Base-by-base conservation (phyloP, 2,888 invertebrate genomes). In the Drosophila suboccidentalis region DNA sequence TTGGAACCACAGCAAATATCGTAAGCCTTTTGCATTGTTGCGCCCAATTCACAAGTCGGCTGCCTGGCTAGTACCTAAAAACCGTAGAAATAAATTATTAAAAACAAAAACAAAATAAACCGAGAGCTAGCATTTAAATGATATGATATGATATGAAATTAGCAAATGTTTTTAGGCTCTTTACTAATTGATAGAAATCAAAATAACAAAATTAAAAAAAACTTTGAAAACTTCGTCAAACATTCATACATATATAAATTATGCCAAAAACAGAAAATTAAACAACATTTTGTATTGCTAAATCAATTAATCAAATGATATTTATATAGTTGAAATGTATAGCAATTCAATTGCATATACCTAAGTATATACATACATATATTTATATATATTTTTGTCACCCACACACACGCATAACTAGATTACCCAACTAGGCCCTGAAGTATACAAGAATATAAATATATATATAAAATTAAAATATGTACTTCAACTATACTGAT, bases 11-110 rank as follows among this genome's bases (percentile, higher is more conserved):
- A 67, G 73, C 82, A 84, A 77, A 69, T 65, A 77, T 73, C 78
- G 74, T 70, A 74, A 66, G 74, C 71, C 78, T 77, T 76, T 77
- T 78, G 75, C 74, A 70, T 70, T 73, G 54, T 70, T 77, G 78
- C 78, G 74, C 74, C 60, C 71, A 78, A 78, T 62, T 62, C 75
- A 64, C 75, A 75, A 72, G 75, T 78, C 68, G 74, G 81, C 81
- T 76, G 83, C 83, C 83, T 83, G 87, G 83, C 77, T 86, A 83
- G 83, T 83, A 86, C 87, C 83, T 86, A 58, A 32, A 75, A 85
- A 64, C 32, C 64, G 65, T 80, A 70, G 78, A 72, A 34, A 61
- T 64, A 59, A 39, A 49, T 39, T 19, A 47, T 29, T 15, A 63
- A 55, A 38, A 6, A n/a, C n/a, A n/a, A 54, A 50, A 62, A 4